Conservation (phyloP, 2,797 vertebrate species). For the Gila robusta region DNA sequence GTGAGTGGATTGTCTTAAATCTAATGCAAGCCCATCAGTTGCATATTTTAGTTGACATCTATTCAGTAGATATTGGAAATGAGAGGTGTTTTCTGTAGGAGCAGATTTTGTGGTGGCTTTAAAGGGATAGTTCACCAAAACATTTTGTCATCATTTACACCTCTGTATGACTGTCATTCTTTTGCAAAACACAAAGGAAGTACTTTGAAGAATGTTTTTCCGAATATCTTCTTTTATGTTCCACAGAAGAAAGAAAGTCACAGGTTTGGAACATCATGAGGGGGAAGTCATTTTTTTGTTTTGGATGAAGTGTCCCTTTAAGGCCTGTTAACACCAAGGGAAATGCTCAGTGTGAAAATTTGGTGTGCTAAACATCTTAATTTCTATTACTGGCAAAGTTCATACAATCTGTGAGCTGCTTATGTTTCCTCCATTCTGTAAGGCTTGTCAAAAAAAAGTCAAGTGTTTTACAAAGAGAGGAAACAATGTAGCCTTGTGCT, state of each 20-base stretch:
- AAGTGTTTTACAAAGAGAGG: conserved; percentile 20
- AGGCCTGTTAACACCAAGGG: neutral
- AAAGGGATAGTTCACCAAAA: neutral
- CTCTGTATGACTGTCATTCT: neutral
- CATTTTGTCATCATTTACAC: neutral
- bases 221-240: neutral
- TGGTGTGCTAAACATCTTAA: neutral
- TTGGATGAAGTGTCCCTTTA: neutral
- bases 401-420: neutral
- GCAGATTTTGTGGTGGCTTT: neutral
- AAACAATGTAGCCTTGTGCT: conserved; percentile 36
- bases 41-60: neutral
- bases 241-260: neutral
- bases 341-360: neutral
- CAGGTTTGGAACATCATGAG: neutral
- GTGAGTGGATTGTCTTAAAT: neutral
- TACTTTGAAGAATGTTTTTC: neutral
- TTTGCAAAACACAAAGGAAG: neutral
- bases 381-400: neutral
- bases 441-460: neutral
- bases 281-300: neutral
- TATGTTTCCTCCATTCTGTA: neutral
- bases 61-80: neutral
- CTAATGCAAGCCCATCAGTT: neutral
- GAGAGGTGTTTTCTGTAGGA: no score